Evolutionary conservation across 2,888 invertebrate species (phyloP).

Genomic region (Callinectes sapidus): DNA sequence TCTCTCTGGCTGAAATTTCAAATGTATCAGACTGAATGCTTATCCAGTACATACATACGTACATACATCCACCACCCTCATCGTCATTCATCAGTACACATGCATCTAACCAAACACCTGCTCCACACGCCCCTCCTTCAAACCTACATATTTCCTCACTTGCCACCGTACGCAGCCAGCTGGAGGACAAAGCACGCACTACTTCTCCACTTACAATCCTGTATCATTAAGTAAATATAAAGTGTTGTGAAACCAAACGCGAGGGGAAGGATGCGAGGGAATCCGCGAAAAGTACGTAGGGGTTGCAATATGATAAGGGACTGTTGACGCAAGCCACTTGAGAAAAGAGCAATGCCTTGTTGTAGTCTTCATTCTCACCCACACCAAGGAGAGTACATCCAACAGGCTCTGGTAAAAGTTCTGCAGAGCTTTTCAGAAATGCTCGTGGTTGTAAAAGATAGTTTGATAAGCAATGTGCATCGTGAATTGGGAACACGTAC

Average conservation of each 20-base stretch:
- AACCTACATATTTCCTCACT: background rate
- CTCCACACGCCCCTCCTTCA: background rate
- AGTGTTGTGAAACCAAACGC: background rate
- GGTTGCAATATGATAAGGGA: background rate
- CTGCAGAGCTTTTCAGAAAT: too few relatives aligned
- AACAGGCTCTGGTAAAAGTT: too few relatives aligned
- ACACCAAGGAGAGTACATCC: background rate
- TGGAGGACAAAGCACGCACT: background rate
- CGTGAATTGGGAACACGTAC: background rate
- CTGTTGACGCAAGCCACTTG: background rate
- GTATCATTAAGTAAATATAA: background rate
- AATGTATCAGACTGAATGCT: background rate
- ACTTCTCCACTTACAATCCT: background rate
- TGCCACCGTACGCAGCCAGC: background rate
- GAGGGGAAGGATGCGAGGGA: background rate
- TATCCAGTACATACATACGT: background rate
- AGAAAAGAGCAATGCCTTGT: background rate
- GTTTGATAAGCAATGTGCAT: too few relatives aligned
- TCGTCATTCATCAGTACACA: background rate
- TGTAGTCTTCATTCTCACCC: background rate
- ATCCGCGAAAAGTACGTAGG: background rate
- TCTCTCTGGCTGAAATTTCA: too few relatives aligned
- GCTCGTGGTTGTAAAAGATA: too few relatives aligned
- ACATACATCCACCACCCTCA: background rate
- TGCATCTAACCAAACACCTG: background rate